These are phyloP conservation scores for Drosophila multiciliata DNA, from an alignment of 2,888 invertebrate genomes.

Conservation along the genomic window DNA sequence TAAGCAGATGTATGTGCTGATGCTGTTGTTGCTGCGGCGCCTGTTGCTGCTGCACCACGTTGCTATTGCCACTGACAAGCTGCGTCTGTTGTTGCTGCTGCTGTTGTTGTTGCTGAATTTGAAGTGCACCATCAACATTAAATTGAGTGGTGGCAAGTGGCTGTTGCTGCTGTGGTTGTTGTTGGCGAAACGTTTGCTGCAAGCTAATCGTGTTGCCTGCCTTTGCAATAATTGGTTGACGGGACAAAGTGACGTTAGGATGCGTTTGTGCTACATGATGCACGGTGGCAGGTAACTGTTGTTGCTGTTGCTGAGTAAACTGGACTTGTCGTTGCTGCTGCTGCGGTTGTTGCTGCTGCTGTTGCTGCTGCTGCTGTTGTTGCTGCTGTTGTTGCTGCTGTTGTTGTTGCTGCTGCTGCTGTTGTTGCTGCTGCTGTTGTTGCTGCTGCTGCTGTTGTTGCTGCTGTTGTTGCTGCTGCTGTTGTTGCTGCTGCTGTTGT, in stretches of 20 bases:
- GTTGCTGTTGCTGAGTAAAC: conserved; percentile 47
- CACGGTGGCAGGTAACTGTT: conserved; percentile 75
- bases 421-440: conserved; percentile 45
- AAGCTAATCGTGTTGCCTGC: conserved; percentile 75
- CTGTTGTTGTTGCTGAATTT: conserved; percentile 55
- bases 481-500: conserved; percentile 63
- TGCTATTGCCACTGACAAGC: conserved; percentile 57
- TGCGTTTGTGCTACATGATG: conserved; percentile 81
- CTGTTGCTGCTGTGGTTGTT: conserved; percentile 61
- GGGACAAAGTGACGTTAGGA: conserved; percentile 58
- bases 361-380: conserved; percentile 78
- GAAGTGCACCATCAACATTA: conserved; percentile 68
- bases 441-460: conserved; percentile 43
- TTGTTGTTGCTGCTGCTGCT: conserved; percentile 41
- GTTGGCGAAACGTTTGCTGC: conserved; percentile 81
- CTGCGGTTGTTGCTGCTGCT: conserved; percentile 67
- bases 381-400: conserved; percentile 78
- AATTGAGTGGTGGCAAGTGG: conserved; percentile 47
- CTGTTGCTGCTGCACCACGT: conserved; percentile 58
- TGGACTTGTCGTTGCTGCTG: conserved; percentile 49
- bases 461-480: conserved; percentile 50
- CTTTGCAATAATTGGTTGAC: conserved; percentile 73
- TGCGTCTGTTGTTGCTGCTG: conserved; percentile 56
- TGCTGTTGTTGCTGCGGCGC: conserved; percentile 62
- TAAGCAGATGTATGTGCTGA: conserved; percentile 76